These are phyloP conservation scores for Blera fallax DNA, from an alignment of 2,888 invertebrate species.

Conservation along the genomic window DNA sequence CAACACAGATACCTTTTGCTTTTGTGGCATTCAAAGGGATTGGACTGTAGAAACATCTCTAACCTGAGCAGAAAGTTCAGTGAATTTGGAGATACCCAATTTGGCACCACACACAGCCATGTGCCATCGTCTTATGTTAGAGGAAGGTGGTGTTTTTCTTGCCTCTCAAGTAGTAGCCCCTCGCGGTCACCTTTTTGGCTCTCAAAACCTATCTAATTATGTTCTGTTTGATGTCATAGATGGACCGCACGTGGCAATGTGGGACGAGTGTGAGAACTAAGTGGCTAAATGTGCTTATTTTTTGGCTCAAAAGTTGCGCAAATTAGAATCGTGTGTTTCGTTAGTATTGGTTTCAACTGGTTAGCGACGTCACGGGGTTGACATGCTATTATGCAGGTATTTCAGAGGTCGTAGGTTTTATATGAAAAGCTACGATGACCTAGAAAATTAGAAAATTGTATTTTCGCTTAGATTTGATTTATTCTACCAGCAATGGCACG, in stretches of 20 bases:
- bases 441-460: slow-evolving; percentile 19
- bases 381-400: slow-evolving; percentile 49
- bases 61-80: slow-evolving; percentile 22
- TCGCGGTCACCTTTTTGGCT: slow-evolving; percentile 28
- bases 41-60: neutral
- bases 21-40: slow-evolving; percentile 29
- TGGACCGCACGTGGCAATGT: slow-evolving; percentile 36
- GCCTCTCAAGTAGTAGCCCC: neutral
- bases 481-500: slow-evolving; percentile 25
- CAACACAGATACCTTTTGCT: neutral
- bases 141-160: neutral
- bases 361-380: neutral
- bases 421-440: slow-evolving; percentile 14
- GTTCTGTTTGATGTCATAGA: slow-evolving; percentile 54
- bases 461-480: slow-evolving; percentile 22
- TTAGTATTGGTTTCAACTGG: neutral
- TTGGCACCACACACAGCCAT: slow-evolving; percentile 39
- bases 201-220: slow-evolving; percentile 42
- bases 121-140: neutral
- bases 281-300: neutral
- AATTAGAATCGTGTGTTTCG: neutral
- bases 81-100: slow-evolving; percentile 17
- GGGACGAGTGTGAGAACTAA: neutral
- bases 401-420: slow-evolving; percentile 7
- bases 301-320: neutral